Evolutionary conservation across 2,113 vertebrate genomes (phyloP).

Genomic region (Cariama cristata): DNA sequence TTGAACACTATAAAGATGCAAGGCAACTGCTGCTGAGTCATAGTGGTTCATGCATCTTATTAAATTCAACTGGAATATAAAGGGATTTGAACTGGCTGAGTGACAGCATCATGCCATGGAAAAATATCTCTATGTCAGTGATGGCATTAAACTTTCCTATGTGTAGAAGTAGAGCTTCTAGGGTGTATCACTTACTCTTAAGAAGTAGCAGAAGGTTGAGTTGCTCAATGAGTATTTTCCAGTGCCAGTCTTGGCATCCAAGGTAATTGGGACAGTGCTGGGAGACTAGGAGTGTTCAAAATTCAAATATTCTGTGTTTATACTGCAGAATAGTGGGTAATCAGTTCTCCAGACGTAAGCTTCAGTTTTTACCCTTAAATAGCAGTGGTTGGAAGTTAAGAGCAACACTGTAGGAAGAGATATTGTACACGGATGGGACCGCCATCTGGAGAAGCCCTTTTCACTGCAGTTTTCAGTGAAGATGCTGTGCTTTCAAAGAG

Average conservation of each 20-base stretch:
- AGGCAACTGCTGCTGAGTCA: not conserved
- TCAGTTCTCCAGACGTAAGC: not conserved
- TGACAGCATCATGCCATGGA: not conserved
- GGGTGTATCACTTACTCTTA: not conserved
- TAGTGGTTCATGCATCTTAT: not conserved
- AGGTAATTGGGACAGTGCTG: not conserved
- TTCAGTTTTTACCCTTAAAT: not conserved
- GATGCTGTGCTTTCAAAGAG: not conserved
- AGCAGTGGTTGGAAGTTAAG: not conserved
- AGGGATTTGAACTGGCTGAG: not conserved
- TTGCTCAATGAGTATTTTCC: not conserved
- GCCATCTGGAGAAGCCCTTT: not conserved
- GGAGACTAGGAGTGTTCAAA: not conserved
- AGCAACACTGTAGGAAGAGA: not conserved
- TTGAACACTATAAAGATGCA: not conserved
- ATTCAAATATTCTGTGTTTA: not conserved
- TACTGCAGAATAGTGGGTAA: not conserved
- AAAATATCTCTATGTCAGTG: not conserved
- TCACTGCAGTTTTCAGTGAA: not conserved
- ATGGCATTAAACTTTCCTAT: not conserved
- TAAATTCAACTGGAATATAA: not conserved
- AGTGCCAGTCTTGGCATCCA: not conserved
- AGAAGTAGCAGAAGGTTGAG: not conserved
- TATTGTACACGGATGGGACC: not conserved
- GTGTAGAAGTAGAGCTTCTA: not conserved